Evolutionary conservation across 2,888 invertebrate genomes (phyloP).

Genomic region (Dione vanillae): DNA sequence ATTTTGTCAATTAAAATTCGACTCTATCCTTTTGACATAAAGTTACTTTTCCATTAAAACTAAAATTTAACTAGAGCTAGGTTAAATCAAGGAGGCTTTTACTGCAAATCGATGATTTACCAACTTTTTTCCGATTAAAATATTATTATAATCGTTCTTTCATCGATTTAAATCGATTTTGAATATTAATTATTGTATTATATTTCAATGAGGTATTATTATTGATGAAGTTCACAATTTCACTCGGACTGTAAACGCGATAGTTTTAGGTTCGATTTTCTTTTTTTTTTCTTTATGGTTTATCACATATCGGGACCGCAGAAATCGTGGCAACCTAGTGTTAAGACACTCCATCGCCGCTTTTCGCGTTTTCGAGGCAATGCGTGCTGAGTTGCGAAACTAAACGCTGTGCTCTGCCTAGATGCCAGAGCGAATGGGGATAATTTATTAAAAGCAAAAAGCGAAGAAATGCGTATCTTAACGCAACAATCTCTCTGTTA

Average conservation of each 20-base stretch:
- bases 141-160: constrained; percentile 3
- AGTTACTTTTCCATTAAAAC: background rate
- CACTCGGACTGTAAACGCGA: too few species aligned
- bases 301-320: too few species aligned
- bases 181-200: constrained; percentile 1
- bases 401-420: background rate
- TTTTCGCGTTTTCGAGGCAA: background rate
- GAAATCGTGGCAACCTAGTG: background rate
- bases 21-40: background rate
- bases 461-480: too few species aligned
- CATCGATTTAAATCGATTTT: background rate
- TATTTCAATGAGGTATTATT: background rate
- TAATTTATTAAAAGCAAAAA: too few species aligned
- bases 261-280: too few species aligned
- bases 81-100: constrained; percentile 28
- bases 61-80: constrained; percentile 28
- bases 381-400: background rate
- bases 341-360: background rate
- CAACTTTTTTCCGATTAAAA: constrained; percentile 5
- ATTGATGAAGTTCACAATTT: too few species aligned
- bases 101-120: constrained; percentile 24
- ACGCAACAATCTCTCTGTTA: too few species aligned
- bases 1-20: background rate
- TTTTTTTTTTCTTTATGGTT: too few species aligned
- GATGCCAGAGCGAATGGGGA: background rate